A percentile compares a stretch with the other conserved stretches of the same genome.
Evolutionary conservation across 2,888 invertebrate species (phyloP).

Genomic region (Tetramorium bicarinatum): DNA sequence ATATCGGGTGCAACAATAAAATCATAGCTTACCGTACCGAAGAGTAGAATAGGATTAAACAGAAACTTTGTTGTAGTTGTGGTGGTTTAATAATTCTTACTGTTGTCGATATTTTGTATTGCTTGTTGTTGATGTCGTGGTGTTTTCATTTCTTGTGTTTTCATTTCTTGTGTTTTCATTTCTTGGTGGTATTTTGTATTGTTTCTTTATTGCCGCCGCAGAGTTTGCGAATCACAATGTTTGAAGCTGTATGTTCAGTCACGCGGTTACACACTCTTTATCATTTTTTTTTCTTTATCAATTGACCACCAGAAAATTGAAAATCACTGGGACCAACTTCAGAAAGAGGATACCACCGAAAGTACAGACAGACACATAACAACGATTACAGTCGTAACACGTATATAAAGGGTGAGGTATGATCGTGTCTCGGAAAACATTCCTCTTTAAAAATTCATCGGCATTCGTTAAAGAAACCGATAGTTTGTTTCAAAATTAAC

Average conservation of each 20-base stretch:
- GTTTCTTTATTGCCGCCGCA: constrained; percentile 17
- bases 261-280: constrained; percentile 26
- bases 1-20: constrained; percentile 71
- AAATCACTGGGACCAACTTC: constrained; percentile 79
- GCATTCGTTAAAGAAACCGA: constrained; percentile 8
- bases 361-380: constrained; percentile 75
- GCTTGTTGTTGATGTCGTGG: constrained; percentile 66
- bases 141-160: constrained; percentile 64
- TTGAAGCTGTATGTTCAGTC: constrained; percentile 26
- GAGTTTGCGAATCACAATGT: constrained; percentile 15
- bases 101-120: constrained; percentile 67
- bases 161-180: constrained; percentile 66
- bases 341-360: constrained; percentile 69
- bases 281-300: constrained; percentile 17
- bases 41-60: constrained; percentile 75
- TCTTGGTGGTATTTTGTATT: constrained; percentile 66
- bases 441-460: constrained; percentile 17
- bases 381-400: constrained; percentile 66
- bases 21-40: constrained; percentile 81
- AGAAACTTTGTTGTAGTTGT: constrained; percentile 64
- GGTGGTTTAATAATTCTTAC: constrained; percentile 69
- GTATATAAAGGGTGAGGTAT: constrained; percentile 43
- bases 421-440: constrained; percentile 23
- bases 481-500: background rate
- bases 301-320: constrained; percentile 69